Base-by-base conservation (phyloP, 2,888 invertebrate species). In the Liodrosophila aerea region DNA sequence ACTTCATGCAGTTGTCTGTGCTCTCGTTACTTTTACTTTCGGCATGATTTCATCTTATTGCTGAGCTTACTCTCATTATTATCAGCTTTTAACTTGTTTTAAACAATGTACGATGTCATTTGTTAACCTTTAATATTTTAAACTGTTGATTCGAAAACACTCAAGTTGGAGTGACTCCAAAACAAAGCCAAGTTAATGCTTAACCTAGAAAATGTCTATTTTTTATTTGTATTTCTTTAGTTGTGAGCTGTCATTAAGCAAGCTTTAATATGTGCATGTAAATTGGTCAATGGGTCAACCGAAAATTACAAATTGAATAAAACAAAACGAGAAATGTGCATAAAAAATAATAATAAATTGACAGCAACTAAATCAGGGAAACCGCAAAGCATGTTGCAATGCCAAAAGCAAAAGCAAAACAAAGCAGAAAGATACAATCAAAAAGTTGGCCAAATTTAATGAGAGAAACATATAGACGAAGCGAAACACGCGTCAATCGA, bases 221-320 rank as follows among this genome's bases (percentile, higher is more conserved):
- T 22, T 4, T 22, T 22, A 22, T 22, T 22, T 22, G 22, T 22
- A n/a, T 7, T 34, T 34, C 7, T 7, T 2, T 27, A 33, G n/a
- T n/a, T n/a, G n/a, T n/a, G n/a, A 34, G 9, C 16, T 2, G 13
- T 9, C 13, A 30, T 46, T 50, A 22, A 46, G 18, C 16, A 11
- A 15, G 29, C 43, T 70, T 71, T 29, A 52, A 34, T 30, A 63
- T 4, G 7, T 18, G 16, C 27, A 30, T 13, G 29, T 36, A 76
- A 58, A 39, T 60, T 76, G 85, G 82, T 61, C 76, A 76, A 64
- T 59, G 49, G 64, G 58, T 39, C 30, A 64, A 56, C 61, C 65
- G 68, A 64, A 76, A 68, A 72, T 58, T 76, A 54, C 62, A 68
- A 53, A 44, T 34, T 43, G 30, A 46, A n/a, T n/a, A n/a, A n/a